phyloP scores from a whole-genome alignment of 2,888 invertebrate species.

The Rhyacophila evoluta region DNA sequence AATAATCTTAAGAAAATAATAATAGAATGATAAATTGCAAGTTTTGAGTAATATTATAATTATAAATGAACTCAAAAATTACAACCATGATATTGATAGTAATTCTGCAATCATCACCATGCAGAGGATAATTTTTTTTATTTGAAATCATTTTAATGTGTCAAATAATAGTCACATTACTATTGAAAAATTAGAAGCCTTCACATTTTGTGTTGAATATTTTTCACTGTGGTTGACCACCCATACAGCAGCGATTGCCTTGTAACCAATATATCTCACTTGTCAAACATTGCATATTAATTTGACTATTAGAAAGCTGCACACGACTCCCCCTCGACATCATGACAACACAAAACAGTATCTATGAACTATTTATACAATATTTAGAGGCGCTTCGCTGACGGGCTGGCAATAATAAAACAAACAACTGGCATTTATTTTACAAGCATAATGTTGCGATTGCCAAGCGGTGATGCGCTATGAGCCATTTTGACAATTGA shows the following conservation, averaged over 20 bases:
- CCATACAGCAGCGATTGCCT: not conserved
- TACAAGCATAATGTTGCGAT: not conserved
- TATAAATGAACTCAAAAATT: no score
- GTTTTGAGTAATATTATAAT: no score
- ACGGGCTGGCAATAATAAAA: not conserved
- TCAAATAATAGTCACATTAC: no score
- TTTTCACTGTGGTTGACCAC: not conserved
- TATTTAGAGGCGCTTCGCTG: not conserved
- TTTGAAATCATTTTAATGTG: not conserved
- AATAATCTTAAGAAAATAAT: no score
- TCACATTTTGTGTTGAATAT: not conserved
- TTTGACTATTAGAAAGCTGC: not conserved
- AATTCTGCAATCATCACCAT: no score
- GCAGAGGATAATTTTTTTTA: no score
- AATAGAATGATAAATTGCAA: no score
- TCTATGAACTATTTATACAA: not conserved
- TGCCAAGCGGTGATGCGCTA: not conserved
- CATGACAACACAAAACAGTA: not conserved
- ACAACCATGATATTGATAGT: no score
- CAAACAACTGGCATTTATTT: not conserved
- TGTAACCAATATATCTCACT: not conserved
- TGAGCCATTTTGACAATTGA: not conserved
- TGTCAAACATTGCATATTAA: not conserved
- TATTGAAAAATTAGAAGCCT: no score
- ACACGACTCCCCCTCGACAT: not conserved